Percentiles rank a stretch among this genome's conserved stretches.
Conservation (phyloP, 2,797 vertebrate species). For the Carcharodon carcharias region DNA sequence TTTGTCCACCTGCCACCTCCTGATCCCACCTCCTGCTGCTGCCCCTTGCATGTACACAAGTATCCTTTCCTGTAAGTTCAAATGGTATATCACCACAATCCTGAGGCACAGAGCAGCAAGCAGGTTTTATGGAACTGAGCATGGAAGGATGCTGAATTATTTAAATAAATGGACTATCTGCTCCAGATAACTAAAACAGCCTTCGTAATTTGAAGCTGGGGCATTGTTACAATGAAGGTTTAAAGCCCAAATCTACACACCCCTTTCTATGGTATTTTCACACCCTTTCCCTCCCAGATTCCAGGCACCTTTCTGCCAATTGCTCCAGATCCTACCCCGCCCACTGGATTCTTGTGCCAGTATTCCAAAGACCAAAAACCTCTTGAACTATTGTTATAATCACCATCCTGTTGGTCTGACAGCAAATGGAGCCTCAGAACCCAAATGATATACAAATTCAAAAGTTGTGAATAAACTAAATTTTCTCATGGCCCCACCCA, state of each 20-base stretch:
- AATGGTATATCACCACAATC: not conserved
- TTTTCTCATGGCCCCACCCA: not conserved
- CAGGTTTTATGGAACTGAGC: not conserved
- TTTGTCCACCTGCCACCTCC: not conserved
- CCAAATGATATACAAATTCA: not conserved
- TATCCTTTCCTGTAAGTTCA: not conserved
- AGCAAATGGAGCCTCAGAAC: not conserved
- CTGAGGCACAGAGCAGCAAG: not conserved
- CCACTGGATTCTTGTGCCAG: not conserved
- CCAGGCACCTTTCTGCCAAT: not conserved
- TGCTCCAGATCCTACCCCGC: not conserved
- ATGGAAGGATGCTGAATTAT: not conserved
- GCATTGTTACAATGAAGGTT: not conserved
- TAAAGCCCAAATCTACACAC: not conserved
- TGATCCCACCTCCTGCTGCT: not conserved
- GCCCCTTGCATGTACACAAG: not conserved
- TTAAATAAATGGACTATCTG: not conserved
- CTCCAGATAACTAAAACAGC: not conserved
- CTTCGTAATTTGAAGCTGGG: not conserved
- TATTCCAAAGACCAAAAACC: no score
- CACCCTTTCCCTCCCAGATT: no score
- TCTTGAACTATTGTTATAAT: not conserved
- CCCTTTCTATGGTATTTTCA: not conserved
- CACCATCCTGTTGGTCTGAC: not conserved
- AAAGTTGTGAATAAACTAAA: not conserved